These are phyloP conservation scores for Neomorphus geoffroyi DNA, from an alignment of 2,797 vertebrate genomes.

Conservation along the genomic window DNA sequence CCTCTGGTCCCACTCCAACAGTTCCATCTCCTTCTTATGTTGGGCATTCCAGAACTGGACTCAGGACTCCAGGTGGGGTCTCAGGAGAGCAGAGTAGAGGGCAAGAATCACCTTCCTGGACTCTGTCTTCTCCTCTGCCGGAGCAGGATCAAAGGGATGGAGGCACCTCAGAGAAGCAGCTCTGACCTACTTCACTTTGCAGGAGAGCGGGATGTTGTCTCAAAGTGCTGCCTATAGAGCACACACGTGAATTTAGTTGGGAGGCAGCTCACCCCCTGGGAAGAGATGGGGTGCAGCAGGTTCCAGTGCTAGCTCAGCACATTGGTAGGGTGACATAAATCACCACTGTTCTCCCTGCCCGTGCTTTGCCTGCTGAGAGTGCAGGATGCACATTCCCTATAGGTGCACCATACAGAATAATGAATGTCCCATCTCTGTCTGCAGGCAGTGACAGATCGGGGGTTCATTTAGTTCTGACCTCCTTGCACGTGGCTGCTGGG, in stretches of 20 bases:
- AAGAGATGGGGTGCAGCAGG: accelerated
- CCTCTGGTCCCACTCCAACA: too few relatives aligned
- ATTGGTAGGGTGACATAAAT: not conserved
- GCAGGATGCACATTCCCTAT: accelerated
- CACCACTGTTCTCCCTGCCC: not conserved
- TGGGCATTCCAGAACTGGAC: too few relatives aligned
- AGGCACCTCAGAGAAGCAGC: not conserved
- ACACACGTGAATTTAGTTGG: not conserved
- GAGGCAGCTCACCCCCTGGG: not conserved
- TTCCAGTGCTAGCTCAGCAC: not conserved
- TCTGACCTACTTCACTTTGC: not conserved
- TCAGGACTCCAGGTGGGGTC: too few relatives aligned
- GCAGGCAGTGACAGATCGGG: not conserved
- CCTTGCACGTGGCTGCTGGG: not conserved
- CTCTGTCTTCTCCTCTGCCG: accelerated
- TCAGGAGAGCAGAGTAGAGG: too few relatives aligned
- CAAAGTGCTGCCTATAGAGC: not conserved
- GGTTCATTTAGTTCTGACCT: not conserved
- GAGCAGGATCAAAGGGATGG: not conserved
- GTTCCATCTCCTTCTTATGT: too few relatives aligned
- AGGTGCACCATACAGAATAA: accelerated
- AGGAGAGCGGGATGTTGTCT: accelerated
- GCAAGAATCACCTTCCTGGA: not conserved
- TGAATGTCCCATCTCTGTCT: accelerated
- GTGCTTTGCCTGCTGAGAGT: not conserved